Conservation (phyloP, 2,888 invertebrate genomes). For the Pachliopta kotzebuea region DNA sequence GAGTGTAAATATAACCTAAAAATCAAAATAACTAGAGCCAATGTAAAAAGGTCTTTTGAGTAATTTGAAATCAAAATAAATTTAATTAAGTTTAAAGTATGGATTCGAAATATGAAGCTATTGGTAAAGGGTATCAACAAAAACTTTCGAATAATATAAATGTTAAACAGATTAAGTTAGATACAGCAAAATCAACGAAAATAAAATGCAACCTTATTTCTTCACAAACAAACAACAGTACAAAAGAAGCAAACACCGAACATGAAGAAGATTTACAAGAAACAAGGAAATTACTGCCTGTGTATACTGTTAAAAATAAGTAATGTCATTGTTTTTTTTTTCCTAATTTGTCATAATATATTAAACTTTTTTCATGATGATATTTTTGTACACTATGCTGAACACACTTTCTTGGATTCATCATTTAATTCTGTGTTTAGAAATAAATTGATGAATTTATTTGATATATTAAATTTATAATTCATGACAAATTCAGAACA, state of each 20-base stretch:
- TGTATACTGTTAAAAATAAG: constrained; percentile 74
- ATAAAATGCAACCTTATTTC: constrained; percentile 38
- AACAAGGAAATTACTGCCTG: constrained; percentile 75
- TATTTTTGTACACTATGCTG: no score
- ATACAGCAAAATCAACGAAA: constrained; percentile 34
- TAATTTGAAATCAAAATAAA: neutral
- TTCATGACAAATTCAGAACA: no score
- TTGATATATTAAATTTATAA: no score
- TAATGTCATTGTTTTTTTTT: constrained; percentile 37
- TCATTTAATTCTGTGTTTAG: no score
- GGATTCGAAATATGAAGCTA: constrained; percentile 70
- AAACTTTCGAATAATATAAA: constrained; percentile 45
- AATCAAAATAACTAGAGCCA: no score
- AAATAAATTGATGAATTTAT: no score
- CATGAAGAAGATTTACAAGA: constrained; percentile 52
- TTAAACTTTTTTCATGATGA: no score
- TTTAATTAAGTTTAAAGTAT: constrained; percentile 32
- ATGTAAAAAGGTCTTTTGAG: neutral
- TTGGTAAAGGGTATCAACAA: constrained; percentile 46
- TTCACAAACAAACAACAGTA: constrained; percentile 31
- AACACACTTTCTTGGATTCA: no score
- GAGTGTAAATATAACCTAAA: no score
- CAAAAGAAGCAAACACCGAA: constrained; percentile 31
- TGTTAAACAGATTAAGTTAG: constrained; percentile 53
- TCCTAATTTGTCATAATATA: no score